Conservation (phyloP, 1,140 invertebrate genomes). For the Holotrichia oblita region DNA sequence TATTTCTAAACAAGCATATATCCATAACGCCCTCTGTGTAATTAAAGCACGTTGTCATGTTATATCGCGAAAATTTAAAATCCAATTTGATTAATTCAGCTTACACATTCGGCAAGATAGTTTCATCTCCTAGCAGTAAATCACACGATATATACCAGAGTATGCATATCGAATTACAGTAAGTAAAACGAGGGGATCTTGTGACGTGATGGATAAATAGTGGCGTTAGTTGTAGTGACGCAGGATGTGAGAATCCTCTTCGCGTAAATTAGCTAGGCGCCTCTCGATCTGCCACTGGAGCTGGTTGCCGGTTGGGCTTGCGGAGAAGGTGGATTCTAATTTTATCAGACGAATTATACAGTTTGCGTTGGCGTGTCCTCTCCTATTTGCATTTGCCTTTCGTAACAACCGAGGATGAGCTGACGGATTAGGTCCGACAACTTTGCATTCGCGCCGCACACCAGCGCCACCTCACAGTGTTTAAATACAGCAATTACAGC, state of each 20-base stretch:
- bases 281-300: not conserved
- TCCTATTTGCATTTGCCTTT: not conserved
- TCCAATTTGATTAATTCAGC: too few species aligned
- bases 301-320: not conserved
- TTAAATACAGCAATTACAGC: not conserved
- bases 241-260: not conserved
- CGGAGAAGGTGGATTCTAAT: constrained; percentile 2
- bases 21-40: too few species aligned
- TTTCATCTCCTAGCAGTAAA: too few species aligned
- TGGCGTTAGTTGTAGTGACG: constrained; percentile 4
- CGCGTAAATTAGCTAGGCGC: not conserved
- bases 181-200: not conserved
- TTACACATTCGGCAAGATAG: too few species aligned
- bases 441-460: not conserved
- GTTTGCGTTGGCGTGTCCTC: constrained; percentile 14
- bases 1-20: too few species aligned
- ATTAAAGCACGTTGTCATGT: too few species aligned
- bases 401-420: not conserved
- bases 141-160: too few species aligned
- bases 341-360: constrained; percentile 8
- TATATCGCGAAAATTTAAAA: too few species aligned
- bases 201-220: constrained; percentile 15
- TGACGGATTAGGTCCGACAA: constrained; percentile 11
- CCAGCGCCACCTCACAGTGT: not conserved
- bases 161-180: not conserved